Base-by-base conservation (phyloP, 2,113 vertebrate species). In the Argyrosomus japonicus region DNA sequence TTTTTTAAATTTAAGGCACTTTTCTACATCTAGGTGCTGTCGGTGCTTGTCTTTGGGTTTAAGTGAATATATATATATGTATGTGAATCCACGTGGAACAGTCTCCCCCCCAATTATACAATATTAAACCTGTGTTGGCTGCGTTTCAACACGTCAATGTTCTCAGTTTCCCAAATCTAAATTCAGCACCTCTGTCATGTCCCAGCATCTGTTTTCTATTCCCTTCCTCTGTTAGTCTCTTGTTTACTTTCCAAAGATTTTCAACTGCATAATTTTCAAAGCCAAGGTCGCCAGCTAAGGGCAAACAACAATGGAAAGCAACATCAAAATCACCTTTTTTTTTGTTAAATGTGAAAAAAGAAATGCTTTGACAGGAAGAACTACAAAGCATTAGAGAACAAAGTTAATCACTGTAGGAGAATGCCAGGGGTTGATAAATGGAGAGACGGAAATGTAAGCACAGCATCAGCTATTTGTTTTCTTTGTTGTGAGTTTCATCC, bases 391-490 rank as follows among this genome's bases (percentile, higher is more conserved):
- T 90, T 85, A 65, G 69, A 90, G 81, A 90, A 82, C 82, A 92
- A 87, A 90, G 85, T 91, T 90, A 88, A 91, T 93, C 90, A 89
- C 63, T 77, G 75, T 72, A 85, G 73, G 75, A 75, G 60, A 90
- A 85, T 61, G 87, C 87, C 86, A 83, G 54, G 40, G 45, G 81
- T 91, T 89, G 84, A 89, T 91, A 87, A 88, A 86, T 77, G 73
- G 56, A 86, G 78, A 84, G 78, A 79, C 25, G 21, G 45, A 89
- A 88, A 87, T 72, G 78, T 88, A 91, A 93, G 87, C 89, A 89
- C 83, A 83, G 75, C 87, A 90, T 87, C 60, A 87, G 82, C 88
- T 79, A 80, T 92, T 92, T 93, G 82, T 90, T 87, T 87, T 86
- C 65, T 84, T 68, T 87, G 45, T 87, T 88, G 45, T 43, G 48